Conservation (phyloP, 2,888 invertebrate species). For the Branchipolynoe longqiensis region DNA sequence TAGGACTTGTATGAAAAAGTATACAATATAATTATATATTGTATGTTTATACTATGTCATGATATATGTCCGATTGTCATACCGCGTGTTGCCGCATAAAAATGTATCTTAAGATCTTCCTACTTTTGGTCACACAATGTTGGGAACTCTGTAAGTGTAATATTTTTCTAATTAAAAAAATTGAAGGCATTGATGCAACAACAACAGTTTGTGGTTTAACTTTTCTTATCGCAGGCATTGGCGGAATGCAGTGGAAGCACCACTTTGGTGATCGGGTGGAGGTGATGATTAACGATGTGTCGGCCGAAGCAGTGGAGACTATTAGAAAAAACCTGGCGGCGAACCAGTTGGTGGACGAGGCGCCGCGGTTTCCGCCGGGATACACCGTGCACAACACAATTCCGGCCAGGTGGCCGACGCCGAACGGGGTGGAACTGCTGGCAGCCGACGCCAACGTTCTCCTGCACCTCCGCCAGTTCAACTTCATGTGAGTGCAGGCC, state of each 20-base stretch:
- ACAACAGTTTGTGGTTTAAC: background rate
- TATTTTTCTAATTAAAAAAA: too few relatives aligned
- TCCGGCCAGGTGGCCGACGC: background rate
- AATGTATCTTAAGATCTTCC: too few relatives aligned
- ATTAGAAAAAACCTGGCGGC: conserved; percentile 6
- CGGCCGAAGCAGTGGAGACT: background rate
- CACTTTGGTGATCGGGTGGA: conserved; percentile 31
- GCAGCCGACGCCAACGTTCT: conserved; percentile 58
- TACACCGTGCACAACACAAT: background rate
- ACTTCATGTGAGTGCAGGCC: conserved; percentile 60
- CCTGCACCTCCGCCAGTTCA: conserved; percentile 61
- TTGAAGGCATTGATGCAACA: too few relatives aligned
- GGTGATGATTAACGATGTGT: conserved; percentile 57
- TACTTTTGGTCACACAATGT: too few relatives aligned
- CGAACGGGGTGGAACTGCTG: conserved; percentile 24
- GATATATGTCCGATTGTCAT: too few relatives aligned
- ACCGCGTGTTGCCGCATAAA: too few relatives aligned
- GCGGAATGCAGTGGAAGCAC: conserved; percentile 59
- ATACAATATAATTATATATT: too few relatives aligned
- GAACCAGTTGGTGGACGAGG: conserved; percentile 24
- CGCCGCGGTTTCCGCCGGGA: background rate
- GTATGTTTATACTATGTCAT: too few relatives aligned
- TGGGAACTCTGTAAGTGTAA: too few relatives aligned
- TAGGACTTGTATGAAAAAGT: too few relatives aligned
- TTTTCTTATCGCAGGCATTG: conserved; percentile 49